Base-by-base conservation (phyloP, 37 sponge, comb jelly and placozoan genomes). In the Amphimedon queenslandica region DNA sequence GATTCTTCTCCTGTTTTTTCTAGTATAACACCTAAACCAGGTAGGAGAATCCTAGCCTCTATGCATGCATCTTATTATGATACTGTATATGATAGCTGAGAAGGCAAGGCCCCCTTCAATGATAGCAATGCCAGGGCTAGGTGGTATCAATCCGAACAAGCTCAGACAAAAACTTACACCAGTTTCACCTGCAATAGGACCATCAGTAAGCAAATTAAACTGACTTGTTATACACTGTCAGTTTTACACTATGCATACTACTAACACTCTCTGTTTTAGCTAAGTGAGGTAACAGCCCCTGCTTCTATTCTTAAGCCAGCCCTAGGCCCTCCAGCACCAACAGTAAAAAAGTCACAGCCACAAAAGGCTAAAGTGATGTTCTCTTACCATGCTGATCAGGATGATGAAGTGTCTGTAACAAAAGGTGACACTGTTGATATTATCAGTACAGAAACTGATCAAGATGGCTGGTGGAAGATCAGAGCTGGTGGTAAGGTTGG, bases 351-450 rank as follows among this genome's bases (percentile, higher is more conserved):
- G 5, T 40, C 71, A 16, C 55, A 36, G 8, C 67, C 51, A 28
- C 51, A 75, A 66, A 68, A 76, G 30, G 78, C 78, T 28, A 69
- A 71, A 69, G 91, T 81, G 37, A 28, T 69, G 28, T 90, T 85
- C 77, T 77, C 69, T 56, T 91, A 91, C 53, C 60, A 72, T 2
- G 87, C 92, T 16, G 77, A 75, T 0, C 58, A 82, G 29, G 71
- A 67, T 2, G 92, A 91, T 41, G 92, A 91, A 66, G 66, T 91
- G 25, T 42, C 76, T 16, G 69, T 91, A 32, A 74, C 69, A 37
- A 39, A 70, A 11, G 92, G 84, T 2, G 92, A 91, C 8, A 64
- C 82, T n/a, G 71, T 91, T 18, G 87, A 87, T 25, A 47, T 87
- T 5, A 38, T 88, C 21, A 41, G 42, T 18, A 84, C 78, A 28